A percentile compares a stretch with the other conserved stretches of the same genome.
phyloP scores from a whole-genome alignment of 1,140 invertebrate genomes.

The Papilio polyxenes region DNA sequence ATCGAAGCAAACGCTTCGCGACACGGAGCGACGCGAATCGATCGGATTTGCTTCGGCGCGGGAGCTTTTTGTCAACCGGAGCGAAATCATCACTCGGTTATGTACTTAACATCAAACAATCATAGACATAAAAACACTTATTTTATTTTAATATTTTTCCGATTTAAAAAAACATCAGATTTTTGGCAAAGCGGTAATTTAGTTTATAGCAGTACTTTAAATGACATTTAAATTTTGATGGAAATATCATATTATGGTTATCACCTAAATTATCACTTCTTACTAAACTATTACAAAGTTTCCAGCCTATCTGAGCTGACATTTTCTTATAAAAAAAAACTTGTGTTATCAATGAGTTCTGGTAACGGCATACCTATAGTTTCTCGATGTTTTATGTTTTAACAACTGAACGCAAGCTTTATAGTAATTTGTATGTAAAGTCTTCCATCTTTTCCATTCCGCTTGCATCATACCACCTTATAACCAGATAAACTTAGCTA shows the following conservation, averaged over 20 bases:
- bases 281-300: background rate
- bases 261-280: background rate
- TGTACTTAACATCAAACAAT: constrained; percentile 12
- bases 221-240: no score
- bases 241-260: no score
- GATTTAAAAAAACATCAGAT: background rate
- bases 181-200: background rate
- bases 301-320: no score
- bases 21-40: constrained; percentile 51
- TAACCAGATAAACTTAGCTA: constrained; percentile 15
- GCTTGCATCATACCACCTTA: constrained; percentile 3
- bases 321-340: background rate
- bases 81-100: constrained; percentile 44
- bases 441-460: constrained; percentile 13
- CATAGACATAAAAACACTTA: background rate
- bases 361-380: background rate
- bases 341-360: background rate
- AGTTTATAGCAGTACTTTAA: background rate
- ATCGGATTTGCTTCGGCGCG: constrained; percentile 46
- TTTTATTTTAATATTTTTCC: background rate
- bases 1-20: constrained; percentile 52
- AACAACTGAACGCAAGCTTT: background rate
- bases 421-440: constrained; percentile 15
- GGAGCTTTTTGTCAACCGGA: constrained; percentile 49
- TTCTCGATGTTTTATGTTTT: background rate